phyloP scores from a whole-genome alignment of 2,888 invertebrate genomes.

The Brachypterus glaber region DNA sequence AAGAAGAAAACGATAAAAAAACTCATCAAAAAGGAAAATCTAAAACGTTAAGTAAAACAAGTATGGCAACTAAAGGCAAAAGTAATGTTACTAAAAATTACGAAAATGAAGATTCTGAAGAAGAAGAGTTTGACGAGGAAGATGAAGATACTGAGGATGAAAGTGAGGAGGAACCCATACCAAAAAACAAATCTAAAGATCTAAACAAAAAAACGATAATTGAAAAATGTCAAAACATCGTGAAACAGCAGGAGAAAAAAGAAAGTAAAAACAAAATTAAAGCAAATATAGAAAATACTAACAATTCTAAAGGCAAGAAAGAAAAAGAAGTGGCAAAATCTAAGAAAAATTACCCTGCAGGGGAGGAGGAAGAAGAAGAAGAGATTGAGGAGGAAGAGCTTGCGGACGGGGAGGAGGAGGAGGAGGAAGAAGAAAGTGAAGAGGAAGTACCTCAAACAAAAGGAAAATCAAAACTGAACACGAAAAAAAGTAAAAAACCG shows the following conservation, averaged over 20 bases:
- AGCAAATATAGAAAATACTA: too few relatives aligned
- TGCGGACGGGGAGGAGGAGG: conserved; percentile 16
- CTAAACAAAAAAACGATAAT: too few relatives aligned
- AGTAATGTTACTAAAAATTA: conserved; percentile 22
- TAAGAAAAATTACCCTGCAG: too few relatives aligned
- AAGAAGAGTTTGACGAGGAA: conserved; percentile 18
- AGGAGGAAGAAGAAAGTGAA: conserved; percentile 20
- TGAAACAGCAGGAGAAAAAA: conserved; percentile 22
- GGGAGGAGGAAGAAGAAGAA: conserved; percentile 25
- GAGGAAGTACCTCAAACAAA: conserved; percentile 1
- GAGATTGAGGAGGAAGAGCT: conserved; percentile 22
- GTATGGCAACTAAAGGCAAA: too few relatives aligned
- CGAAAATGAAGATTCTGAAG: conserved; percentile 6
- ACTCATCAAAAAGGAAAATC: conserved; percentile 20
- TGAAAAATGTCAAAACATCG: conserved; percentile 11
- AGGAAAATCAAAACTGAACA: conserved; percentile 25
- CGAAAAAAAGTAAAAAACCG: too few relatives aligned
- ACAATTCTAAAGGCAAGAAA: too few relatives aligned
- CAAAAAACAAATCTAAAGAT: conserved; percentile 23
- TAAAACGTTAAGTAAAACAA: too few relatives aligned
- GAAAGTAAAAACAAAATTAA: too few relatives aligned
- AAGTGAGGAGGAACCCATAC: conserved; percentile 13
- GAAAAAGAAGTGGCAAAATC: too few relatives aligned
- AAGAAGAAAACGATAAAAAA: conserved; percentile 16
- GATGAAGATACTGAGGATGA: conserved; percentile 17